These are phyloP conservation scores for Fragum fragum DNA, from an alignment of 2,888 invertebrate genomes.

Conservation along the genomic window DNA sequence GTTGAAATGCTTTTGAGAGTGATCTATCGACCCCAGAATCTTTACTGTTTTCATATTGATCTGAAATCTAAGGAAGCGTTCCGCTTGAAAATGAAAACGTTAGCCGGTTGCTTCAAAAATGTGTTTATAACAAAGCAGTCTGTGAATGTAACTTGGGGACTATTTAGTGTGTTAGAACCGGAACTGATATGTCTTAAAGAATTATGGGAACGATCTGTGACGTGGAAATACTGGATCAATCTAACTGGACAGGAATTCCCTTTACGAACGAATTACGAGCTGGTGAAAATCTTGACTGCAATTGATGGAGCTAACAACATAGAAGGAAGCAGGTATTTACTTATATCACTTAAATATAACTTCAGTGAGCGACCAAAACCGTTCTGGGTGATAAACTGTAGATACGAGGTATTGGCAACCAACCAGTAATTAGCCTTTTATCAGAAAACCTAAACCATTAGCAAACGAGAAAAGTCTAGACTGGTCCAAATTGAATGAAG, in stretches of 20 bases:
- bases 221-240: constrained; percentile 85
- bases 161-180: constrained; percentile 76
- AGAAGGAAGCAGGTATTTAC: constrained; percentile 61
- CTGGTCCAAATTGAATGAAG: no score
- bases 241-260: constrained; percentile 84
- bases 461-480: no score
- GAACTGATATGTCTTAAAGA: constrained; percentile 79
- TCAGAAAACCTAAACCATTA: no score
- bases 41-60: constrained; percentile 81
- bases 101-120: constrained; percentile 75
- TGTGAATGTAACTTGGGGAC: constrained; percentile 77
- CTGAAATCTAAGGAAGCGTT: constrained; percentile 54
- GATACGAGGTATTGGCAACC: no score
- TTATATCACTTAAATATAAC: no score
- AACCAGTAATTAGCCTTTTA: no score
- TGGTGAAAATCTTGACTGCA: constrained; percentile 79
- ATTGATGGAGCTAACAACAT: constrained; percentile 82
- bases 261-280: constrained; percentile 81
- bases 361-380: no score
- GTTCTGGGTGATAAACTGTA: no score
- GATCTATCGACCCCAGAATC: constrained; percentile 80
- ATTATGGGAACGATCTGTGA: constrained; percentile 42
- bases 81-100: constrained; percentile 43
- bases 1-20: constrained; percentile 72
- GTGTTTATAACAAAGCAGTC: constrained; percentile 69